These are phyloP conservation scores for Lutra lutra DNA, from an alignment of 2,797 vertebrate genomes.

Conservation along the genomic window DNA sequence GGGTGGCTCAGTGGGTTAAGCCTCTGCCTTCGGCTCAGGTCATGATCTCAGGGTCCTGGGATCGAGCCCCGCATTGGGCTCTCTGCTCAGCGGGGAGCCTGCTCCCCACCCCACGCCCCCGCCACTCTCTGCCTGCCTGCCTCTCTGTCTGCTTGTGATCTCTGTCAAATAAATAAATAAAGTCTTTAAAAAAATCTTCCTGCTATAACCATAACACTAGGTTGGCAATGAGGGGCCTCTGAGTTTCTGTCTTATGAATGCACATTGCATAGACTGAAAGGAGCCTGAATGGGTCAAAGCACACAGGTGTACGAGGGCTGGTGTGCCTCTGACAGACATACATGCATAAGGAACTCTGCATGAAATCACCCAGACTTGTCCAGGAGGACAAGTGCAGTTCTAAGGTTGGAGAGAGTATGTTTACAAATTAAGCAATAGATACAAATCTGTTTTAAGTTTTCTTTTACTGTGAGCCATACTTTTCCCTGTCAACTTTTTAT, in stretches of 20 bases:
- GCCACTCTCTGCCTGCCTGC: too few species aligned
- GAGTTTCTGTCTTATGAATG: background rate
- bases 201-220: too few species aligned
- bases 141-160: too few species aligned
- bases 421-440: background rate
- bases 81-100: too few species aligned
- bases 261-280: accelerated
- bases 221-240: background rate
- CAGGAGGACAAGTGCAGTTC: background rate
- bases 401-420: background rate
- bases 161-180: too few species aligned
- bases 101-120: too few species aligned
- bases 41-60: too few species aligned
- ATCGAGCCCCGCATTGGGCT: too few species aligned
- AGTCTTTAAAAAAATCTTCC: background rate
- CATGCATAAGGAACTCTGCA: too few species aligned
- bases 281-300: background rate
- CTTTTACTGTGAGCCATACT: background rate
- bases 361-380: background rate
- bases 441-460: background rate
- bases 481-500: background rate
- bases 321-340: background rate
- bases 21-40: too few species aligned
- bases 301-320: too few species aligned
- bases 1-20: too few species aligned